Evolutionary conservation across 2,888 invertebrate species (phyloP).

Genomic region (Periphyllus acericola): DNA sequence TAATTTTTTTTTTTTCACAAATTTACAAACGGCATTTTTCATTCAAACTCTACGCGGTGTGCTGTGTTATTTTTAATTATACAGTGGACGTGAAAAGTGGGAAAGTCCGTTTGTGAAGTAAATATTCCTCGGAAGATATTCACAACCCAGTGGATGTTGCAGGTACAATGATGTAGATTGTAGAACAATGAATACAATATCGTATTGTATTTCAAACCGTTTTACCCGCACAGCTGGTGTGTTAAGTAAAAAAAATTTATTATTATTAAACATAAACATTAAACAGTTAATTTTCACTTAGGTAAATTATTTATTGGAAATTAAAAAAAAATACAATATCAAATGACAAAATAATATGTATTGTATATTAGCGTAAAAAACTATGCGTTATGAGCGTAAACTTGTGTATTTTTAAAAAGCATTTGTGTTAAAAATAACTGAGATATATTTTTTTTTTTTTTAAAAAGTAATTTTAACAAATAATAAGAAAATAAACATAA

Average conservation of each 20-base stretch:
- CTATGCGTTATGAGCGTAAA: not conserved
- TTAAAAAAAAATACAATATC: not conserved
- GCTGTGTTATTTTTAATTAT: slow-evolving; percentile 43
- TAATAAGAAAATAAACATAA: no score
- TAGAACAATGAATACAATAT: not conserved
- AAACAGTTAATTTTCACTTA: not conserved
- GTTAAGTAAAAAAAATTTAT: not conserved
- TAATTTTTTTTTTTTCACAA: not conserved
- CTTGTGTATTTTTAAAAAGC: no score
- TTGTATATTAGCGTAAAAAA: not conserved
- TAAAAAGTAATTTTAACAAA: no score
- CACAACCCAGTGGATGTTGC: not conserved
- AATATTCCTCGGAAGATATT: not conserved
- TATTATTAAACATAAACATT: slow-evolving; percentile 24
- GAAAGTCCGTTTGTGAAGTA: not conserved
- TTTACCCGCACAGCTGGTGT: not conserved
- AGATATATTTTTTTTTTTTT: no score
- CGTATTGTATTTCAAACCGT: not conserved
- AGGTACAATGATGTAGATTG: not conserved
- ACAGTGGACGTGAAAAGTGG: not conserved
- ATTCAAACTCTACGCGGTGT: not conserved
- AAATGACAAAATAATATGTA: not conserved
- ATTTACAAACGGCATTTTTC: slow-evolving; percentile 38
- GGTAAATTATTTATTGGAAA: not conserved
- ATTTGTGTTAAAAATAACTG: no score